Base-by-base conservation (phyloP, 2,797 vertebrate genomes). In the Mallotus villosus region DNA sequence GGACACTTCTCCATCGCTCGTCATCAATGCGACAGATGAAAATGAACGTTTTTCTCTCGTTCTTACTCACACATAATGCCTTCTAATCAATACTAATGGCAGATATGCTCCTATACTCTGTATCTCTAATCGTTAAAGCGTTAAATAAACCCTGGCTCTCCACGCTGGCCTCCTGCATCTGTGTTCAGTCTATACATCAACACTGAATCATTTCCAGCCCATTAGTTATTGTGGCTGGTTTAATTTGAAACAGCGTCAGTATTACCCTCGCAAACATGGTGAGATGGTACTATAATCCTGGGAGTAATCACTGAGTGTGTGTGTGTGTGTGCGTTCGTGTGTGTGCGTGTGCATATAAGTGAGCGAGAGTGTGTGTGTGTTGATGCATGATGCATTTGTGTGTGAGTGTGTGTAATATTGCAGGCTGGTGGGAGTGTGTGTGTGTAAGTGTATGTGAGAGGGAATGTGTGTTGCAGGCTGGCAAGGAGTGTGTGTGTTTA, bases 211-310 rank as follows among this genome's bases (percentile, higher is more conserved):
- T 58, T 61, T 67, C 55, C 62, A 67, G 76, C 71, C 70, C 78
- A 29, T 22, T 81, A 79, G 80, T 71, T 71, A 64, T 6, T 60
- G 60, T 78, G 85, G 82, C 81, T 82, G 78, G 82, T 85, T 73
- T 68, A 76, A 71, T 74, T 57, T 79, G 74, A 66, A 79, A 76
- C 84, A 81, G 32, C 80, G 82, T 82, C 78, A 71, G 81, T 77
- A 78, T 79, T 70, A 74, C 78, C 78, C 78, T 78, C 80, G 77
- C 58, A 75, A 80, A 82, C 84, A 82, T 80, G 78, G 69, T 86
- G 80, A 75, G 64, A 80, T 65, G 81, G 88, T 81, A 87, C 25
- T 61, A 86, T 84, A 89, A 86, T 87, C 86, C 81, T 85, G 82
- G 75, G 70, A 75, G 78, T 34, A 34, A 34, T 34, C 32, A 63